These are phyloP conservation scores for Mactra quadrangularis DNA, from an alignment of 1,140 invertebrate species.

Conservation along the genomic window DNA sequence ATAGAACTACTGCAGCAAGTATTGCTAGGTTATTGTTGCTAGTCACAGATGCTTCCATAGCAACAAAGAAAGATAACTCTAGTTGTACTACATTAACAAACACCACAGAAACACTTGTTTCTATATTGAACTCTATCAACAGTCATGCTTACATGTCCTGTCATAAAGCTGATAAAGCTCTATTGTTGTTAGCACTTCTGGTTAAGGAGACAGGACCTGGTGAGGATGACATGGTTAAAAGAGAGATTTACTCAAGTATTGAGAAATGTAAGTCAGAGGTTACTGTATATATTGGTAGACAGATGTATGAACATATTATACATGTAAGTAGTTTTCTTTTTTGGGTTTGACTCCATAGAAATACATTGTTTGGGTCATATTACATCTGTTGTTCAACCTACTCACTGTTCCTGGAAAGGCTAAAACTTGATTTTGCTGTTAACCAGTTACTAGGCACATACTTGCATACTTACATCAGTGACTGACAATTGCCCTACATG, in stretches of 20 bases:
- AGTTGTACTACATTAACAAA: slow-evolving; percentile 1
- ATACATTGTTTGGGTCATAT: too few species aligned
- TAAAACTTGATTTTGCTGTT: too few species aligned
- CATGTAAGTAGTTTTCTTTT: slow-evolving; percentile 19
- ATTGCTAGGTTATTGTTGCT: slow-evolving; percentile 59
- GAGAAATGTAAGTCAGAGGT: slow-evolving; percentile 15
- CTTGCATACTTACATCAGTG: too few species aligned
- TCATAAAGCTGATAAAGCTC: slow-evolving; percentile 55
- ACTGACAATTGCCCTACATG: too few species aligned
- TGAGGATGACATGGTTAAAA: not conserved
- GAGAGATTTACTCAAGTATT: not conserved
- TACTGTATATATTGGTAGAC: slow-evolving; percentile 7
- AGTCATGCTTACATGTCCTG: slow-evolving; percentile 51
- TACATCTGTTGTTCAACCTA: too few species aligned
- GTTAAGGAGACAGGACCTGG: slow-evolving; percentile 11
- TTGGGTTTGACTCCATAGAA: too few species aligned
- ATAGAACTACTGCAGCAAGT: slow-evolving; percentile 5
- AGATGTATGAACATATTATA: slow-evolving; percentile 15
- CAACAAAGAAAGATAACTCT: slow-evolving; percentile 27
- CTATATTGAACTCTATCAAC: slow-evolving; percentile 55
- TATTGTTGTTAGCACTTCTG: slow-evolving; percentile 17
- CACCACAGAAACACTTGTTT: slow-evolving; percentile 18
- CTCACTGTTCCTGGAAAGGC: too few species aligned
- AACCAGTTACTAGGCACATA: too few species aligned
- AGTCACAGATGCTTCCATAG: slow-evolving; percentile 49